Evolutionary conservation across 2,113 vertebrate genomes (phyloP).

Genomic region (Lycaon pictus): DNA sequence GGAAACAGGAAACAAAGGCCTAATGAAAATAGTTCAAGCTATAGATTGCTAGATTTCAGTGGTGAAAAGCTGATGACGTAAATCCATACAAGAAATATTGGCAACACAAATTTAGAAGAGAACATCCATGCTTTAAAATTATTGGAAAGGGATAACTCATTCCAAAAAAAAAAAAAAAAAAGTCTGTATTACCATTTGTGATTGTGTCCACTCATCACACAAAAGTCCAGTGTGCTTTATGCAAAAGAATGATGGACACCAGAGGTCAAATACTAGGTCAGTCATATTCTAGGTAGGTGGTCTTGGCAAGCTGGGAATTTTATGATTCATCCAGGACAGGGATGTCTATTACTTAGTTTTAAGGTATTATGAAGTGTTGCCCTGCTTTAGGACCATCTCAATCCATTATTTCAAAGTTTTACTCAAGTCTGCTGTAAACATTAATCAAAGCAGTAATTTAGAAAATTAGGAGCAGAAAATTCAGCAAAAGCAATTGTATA

Average conservation of each 20-base stretch:
- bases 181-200: neutral
- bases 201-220: neutral
- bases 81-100: neutral
- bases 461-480: neutral
- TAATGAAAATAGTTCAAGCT: neutral
- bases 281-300: neutral
- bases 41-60: neutral
- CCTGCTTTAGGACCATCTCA: neutral
- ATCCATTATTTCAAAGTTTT: neutral
- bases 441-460: neutral
- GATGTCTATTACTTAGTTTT: neutral
- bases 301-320: neutral
- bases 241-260: neutral
- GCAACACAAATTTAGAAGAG: neutral
- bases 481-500: neutral
- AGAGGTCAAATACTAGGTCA: neutral
- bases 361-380: neutral
- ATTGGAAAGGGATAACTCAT: neutral
- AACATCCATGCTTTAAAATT: neutral
- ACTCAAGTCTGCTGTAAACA: neutral
- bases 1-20: neutral
- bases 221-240: neutral
- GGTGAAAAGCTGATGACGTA: neutral
- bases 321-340: neutral
- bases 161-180: neutral